Conservation (phyloP, 1,140 invertebrate species). For the Drosophila aff. region DNA sequence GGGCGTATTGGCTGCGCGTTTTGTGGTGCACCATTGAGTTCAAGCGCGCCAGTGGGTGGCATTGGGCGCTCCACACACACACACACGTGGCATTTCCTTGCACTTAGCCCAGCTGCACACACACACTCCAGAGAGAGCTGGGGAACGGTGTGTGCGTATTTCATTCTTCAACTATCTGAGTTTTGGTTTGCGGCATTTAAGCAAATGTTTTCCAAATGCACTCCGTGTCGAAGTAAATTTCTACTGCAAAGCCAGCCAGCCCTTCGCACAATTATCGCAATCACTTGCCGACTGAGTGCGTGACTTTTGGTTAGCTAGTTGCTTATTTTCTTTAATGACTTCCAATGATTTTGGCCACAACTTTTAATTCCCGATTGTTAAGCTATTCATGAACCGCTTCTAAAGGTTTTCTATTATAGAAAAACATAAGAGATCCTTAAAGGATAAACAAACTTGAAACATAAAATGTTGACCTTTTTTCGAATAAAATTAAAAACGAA, state of each 20-base stretch:
- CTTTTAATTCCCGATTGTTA: neutral
- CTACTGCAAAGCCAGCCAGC: conserved; percentile 1
- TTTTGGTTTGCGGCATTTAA: conserved; percentile 82
- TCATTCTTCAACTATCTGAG: conserved; percentile 76
- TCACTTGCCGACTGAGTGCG: conserved; percentile 39
- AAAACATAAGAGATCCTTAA: too few relatives aligned
- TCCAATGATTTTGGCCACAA: conserved; percentile 14
- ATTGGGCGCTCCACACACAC: conserved; percentile 2
- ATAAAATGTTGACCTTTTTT: neutral
- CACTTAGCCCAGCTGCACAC: conserved; percentile 36
- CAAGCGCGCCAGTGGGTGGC: conserved; percentile 13
- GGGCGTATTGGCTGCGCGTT: conserved; percentile 77
- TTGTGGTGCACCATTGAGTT: conserved; percentile 65
- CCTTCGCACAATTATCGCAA: conserved; percentile 64
- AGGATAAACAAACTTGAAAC: neutral
- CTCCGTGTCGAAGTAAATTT: conserved; percentile 40
- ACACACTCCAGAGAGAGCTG: neutral
- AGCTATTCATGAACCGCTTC: too few relatives aligned
- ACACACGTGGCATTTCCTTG: conserved; percentile 23
- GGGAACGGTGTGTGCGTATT: conserved; percentile 46
- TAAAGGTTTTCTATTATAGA: neutral
- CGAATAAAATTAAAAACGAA: neutral
- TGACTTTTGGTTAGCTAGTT: conserved; percentile 70
- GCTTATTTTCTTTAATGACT: conserved; percentile 68
- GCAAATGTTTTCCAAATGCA: conserved; percentile 80